Percentiles rank a stretch among this genome's conserved stretches.
Conservation (phyloP, 2,113 vertebrate genomes). For the Agelaius phoeniceus region DNA sequence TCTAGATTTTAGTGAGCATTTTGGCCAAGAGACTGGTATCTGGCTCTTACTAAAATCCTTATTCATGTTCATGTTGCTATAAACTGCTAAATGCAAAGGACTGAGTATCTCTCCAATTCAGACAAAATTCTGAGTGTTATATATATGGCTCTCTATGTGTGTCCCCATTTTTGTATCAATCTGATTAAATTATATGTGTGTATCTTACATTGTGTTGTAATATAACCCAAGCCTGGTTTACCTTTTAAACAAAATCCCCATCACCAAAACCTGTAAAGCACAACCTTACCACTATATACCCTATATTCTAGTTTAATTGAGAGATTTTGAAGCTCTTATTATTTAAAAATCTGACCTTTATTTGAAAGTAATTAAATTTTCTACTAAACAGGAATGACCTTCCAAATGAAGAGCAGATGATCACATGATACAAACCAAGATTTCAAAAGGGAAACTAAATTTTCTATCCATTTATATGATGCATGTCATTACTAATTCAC, state of each 20-base stretch:
- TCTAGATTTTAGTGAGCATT: not conserved
- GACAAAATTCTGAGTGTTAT: not conserved
- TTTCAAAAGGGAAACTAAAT: conserved; percentile 33
- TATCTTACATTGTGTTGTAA: not conserved
- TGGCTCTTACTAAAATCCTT: not conserved
- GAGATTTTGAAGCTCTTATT: conserved; percentile 14
- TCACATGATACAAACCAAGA: not conserved
- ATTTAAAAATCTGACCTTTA: conserved; percentile 21
- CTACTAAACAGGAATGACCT: conserved; percentile 10
- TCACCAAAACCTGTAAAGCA: not conserved
- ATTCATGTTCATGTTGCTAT: not conserved
- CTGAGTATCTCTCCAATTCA: not conserved
- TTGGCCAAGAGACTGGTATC: not conserved
- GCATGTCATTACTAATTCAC: conserved; percentile 55
- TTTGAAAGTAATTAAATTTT: conserved; percentile 14
- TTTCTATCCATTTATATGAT: conserved; percentile 50
- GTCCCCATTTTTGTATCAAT: not conserved
- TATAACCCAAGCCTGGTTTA: not conserved
- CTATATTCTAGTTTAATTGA: not conserved
- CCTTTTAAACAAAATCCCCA: not conserved
- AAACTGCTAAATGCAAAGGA: not conserved
- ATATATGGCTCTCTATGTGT: not conserved
- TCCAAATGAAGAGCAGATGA: conserved; percentile 46
- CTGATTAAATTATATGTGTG: not conserved
- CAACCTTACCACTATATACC: not conserved